Conservation (phyloP, 2,888 invertebrate genomes). For the Eueremaeus valkanovi region DNA sequence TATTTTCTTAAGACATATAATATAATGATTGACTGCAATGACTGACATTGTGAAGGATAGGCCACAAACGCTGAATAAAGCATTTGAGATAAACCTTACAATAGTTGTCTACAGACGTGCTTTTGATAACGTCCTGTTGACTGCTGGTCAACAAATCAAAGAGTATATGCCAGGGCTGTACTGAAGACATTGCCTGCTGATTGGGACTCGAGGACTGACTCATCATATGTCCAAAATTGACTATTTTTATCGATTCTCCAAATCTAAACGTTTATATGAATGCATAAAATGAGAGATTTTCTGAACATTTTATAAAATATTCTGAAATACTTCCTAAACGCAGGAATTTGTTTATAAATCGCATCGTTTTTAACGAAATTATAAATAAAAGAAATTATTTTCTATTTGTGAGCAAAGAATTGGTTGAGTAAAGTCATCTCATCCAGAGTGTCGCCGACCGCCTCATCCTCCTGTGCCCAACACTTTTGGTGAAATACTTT, state of each 20-base stretch:
- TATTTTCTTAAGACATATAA: not conserved
- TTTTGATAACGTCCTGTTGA: conserved; percentile 17
- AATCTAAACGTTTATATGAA: too few species aligned
- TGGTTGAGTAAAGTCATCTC: conserved; percentile 43
- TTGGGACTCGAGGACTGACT: not conserved
- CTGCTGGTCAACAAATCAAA: conserved; percentile 34
- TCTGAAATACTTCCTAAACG: conserved; percentile 39
- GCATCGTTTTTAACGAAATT: conserved; percentile 39
- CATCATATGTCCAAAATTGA: conserved; percentile 40
- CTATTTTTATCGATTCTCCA: conserved; percentile 39
- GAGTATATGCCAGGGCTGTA: conserved; percentile 40
- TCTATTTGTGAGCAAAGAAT: conserved; percentile 41
- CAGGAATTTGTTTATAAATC: conserved; percentile 40
- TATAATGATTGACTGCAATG: not conserved
- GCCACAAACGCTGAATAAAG: conserved; percentile 40
- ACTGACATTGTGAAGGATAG: conserved; percentile 36
- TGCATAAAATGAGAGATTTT: too few species aligned
- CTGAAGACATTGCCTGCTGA: conserved; percentile 16
- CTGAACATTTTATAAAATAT: too few species aligned
- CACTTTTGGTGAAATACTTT: conserved; percentile 22
- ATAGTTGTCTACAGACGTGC: conserved; percentile 37
- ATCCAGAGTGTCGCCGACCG: conserved; percentile 30
- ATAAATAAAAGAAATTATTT: conserved; percentile 40
- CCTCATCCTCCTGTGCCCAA: conserved; percentile 22
- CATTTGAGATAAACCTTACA: conserved; percentile 36